Base-by-base conservation (phyloP, 2,888 invertebrate genomes). In the Scaptomyza tumidula region DNA sequence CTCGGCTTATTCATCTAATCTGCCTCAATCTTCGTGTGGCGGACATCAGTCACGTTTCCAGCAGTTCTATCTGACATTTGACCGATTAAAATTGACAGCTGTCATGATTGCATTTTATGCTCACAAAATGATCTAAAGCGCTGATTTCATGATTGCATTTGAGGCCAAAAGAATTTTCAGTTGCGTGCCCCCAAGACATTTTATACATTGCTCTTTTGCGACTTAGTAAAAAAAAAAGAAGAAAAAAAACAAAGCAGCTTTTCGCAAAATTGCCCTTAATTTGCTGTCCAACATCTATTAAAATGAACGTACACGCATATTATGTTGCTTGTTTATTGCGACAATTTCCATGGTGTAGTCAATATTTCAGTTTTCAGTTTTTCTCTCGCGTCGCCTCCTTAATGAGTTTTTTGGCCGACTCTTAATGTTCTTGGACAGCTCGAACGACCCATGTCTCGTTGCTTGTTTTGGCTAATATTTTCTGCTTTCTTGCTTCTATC, bases 41-140 rank as follows among this genome's bases (percentile, higher is more conserved):
- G 57, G 48, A 56, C 71, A 64, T 64, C 58, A 66, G 80, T 75
- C 70, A 67, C 80, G 73, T 71, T 71, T 69, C 55, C 63, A 48
- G 35, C 65, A 46, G 41, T 54, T 31, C 53, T 41, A 4, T 2
- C 50, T 80, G 85, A 73, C 85, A 80, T 75, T 78, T 78, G 86
- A 72, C 83, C 83, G 84, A 86, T 85, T 86, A 73, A 80, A 80
- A 85, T 78, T 80, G 85, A 75, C 85, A 86, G 86, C 86, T 84
- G 86, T 78, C 85, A 84, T 84, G 86, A 84, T 80, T 86, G 82
- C 76, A 57, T 72, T 41, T 72, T 77, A 69, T 71, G 78, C 71
- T 71, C 43, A 39, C n/a, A 74, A 60, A 54, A 39, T 14, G 75
- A 80, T 80, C 75, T 62, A 4, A 50, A 55, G 57, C 54, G 65